Conservation (phyloP, 2,797 vertebrate genomes). For the Neoniphon sammara region DNA sequence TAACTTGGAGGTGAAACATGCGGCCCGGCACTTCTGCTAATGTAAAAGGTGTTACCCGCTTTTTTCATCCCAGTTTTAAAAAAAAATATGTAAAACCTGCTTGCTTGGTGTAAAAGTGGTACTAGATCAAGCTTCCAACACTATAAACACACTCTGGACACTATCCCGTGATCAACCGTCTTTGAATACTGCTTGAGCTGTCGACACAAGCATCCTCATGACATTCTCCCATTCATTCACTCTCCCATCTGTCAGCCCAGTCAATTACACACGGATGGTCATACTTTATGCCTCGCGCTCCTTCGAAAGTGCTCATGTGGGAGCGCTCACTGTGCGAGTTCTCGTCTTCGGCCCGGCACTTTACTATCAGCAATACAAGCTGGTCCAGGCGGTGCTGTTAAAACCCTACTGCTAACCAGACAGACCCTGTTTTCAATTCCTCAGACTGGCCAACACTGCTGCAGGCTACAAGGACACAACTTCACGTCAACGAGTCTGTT, state of each 20-base stretch:
- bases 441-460: conserved; percentile 41
- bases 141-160: conserved; percentile 47
- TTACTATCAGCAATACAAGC: conserved; percentile 70
- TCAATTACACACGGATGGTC: conserved; percentile 56
- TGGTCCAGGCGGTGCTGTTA: conserved; percentile 39
- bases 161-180: conserved; percentile 6
- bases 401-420: conserved; percentile 24
- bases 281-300: conserved; percentile 32
- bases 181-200: conserved; percentile 35
- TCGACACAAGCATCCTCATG: conserved; percentile 29
- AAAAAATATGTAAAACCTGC: too few species aligned
- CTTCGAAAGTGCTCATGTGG: conserved; percentile 67
- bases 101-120: too few species aligned
- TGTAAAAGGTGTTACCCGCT: too few species aligned
- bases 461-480: conserved; percentile 44
- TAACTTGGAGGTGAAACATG: too few species aligned
- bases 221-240: conserved; percentile 24
- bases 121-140: conserved; percentile 26
- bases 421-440: conserved; percentile 46
- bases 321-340: conserved; percentile 56
- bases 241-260: conserved; percentile 55
- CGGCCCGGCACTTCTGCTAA: too few species aligned
- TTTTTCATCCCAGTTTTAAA: too few species aligned
- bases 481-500: conserved; percentile 41
- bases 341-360: conserved; percentile 61